phyloP scores from a whole-genome alignment of 2,797 vertebrate species.

The Rhinichthys osculus region DNA sequence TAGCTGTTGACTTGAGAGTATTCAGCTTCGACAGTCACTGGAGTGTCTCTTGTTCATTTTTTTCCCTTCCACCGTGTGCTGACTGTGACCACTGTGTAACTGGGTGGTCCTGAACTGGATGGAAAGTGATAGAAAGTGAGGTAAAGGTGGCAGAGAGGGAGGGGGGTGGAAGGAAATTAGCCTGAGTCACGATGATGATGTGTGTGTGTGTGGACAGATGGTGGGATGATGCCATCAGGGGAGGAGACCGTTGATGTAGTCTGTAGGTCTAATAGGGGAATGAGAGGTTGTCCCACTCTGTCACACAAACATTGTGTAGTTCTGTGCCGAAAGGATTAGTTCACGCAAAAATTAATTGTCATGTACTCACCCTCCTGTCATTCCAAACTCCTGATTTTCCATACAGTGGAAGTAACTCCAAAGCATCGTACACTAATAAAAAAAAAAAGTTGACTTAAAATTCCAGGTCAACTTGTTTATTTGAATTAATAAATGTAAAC shows the following conservation, averaged over 20 bases:
- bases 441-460: neutral
- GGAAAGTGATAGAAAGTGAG: neutral
- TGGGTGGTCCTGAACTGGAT: slow-evolving; percentile 16
- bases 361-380: no score
- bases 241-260: slow-evolving; percentile 21
- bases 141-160: neutral
- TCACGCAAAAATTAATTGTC: neutral
- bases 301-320: slow-evolving; percentile 11
- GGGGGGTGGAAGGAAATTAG: slow-evolving; percentile 36
- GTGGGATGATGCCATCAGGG: slow-evolving; percentile 42
- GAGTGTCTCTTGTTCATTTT: slow-evolving; percentile 2
- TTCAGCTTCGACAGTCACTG: slow-evolving; percentile 33
- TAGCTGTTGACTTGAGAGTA: neutral
- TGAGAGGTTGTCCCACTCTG: neutral
- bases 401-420: neutral
- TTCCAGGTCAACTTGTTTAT: neutral
- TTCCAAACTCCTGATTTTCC: neutral
- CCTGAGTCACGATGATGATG: slow-evolving; percentile 57
- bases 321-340: slow-evolving; percentile 12
- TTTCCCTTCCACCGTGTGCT: neutral
- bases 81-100: neutral
- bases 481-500: no score
- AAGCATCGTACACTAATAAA: neutral
- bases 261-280: slow-evolving; percentile 42
- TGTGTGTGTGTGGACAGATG: slow-evolving; percentile 57